Conservation (phyloP, 2,113 vertebrate genomes). For the Chaenogobius annularis region DNA sequence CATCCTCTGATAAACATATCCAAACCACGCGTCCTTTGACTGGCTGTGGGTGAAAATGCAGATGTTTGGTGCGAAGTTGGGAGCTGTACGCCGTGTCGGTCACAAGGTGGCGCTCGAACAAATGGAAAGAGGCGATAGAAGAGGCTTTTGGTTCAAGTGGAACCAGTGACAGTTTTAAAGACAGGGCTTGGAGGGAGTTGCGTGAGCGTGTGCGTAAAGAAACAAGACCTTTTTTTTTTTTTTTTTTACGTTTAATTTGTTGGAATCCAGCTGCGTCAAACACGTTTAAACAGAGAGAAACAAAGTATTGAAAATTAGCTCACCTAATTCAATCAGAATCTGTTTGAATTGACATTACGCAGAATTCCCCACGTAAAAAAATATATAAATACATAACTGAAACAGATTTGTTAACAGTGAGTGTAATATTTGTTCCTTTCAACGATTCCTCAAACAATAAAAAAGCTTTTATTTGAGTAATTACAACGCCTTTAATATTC, state of each 20-base stretch:
- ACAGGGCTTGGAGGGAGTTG: neutral
- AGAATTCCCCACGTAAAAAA: neutral
- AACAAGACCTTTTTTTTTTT: neutral
- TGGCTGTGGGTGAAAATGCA: neutral
- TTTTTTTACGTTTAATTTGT: neutral
- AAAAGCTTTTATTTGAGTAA: neutral
- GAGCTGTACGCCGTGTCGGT: neutral
- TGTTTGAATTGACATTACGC: neutral
- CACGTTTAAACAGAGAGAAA: neutral
- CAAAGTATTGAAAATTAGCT: neutral
- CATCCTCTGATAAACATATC: neutral
- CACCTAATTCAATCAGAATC: neutral
- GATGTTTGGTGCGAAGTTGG: neutral
- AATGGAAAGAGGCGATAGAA: slow-evolving; percentile 18
- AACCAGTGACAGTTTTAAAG: neutral
- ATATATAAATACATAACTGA: neutral
- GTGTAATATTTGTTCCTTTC: neutral
- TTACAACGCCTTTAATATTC: no score
- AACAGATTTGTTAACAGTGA: neutral
- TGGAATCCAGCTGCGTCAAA: neutral
- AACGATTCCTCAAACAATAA: neutral
- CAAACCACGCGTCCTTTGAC: neutral
- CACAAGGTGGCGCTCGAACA: slow-evolving; percentile 72
- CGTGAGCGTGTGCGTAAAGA: neutral
- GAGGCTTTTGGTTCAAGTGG: slow-evolving; percentile 3